Percentiles rank a stretch among this genome's conserved stretches.
These are phyloP conservation scores for Brachionus rubens DNA, from an alignment of 1,140 invertebrate genomes.

Conservation along the genomic window DNA sequence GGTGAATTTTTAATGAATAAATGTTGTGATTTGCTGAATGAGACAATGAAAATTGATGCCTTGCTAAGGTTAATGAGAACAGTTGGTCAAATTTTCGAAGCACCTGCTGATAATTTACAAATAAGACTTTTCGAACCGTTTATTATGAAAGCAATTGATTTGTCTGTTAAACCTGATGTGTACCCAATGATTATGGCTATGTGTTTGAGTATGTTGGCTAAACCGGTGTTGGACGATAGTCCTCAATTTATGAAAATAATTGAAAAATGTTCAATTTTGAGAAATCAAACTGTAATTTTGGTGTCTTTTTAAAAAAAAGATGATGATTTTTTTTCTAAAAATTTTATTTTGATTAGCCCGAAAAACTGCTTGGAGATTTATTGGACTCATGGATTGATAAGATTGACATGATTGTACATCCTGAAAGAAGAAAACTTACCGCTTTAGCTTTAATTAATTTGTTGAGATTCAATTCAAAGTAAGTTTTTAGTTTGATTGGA, in stretches of 20 bases:
- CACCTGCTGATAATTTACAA: slow-evolving; percentile 33
- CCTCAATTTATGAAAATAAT: slow-evolving; percentile 59
- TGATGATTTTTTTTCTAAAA: no score
- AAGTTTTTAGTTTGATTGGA: neutral
- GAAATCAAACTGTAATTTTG: slow-evolving; percentile 53
- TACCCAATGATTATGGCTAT: slow-evolving; percentile 72
- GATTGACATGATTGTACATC: slow-evolving; percentile 72
- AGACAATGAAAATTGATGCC: slow-evolving; percentile 54
- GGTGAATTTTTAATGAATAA: slow-evolving; percentile 68
- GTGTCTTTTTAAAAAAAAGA: neutral
- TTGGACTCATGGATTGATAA: slow-evolving; percentile 75
- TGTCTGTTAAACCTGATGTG: slow-evolving; percentile 62
- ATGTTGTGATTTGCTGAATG: slow-evolving; percentile 70
- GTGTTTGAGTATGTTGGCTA: slow-evolving; percentile 72
- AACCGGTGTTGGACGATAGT: slow-evolving; percentile 72
- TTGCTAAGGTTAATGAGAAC: slow-evolving; percentile 42
- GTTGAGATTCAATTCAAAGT: slow-evolving; percentile 50
- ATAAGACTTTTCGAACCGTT: slow-evolving; percentile 42
- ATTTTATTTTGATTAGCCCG: slow-evolving; percentile 61
- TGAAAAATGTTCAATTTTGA: slow-evolving; percentile 51
- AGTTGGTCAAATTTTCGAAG: slow-evolving; percentile 36
- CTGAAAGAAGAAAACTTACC: slow-evolving; percentile 75
- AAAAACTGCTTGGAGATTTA: slow-evolving; percentile 68
- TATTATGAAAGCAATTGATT: slow-evolving; percentile 17
- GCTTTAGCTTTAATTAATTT: slow-evolving; percentile 77